phyloP scores from a whole-genome alignment of 2,113 vertebrate genomes.

The Candoia aspera region DNA sequence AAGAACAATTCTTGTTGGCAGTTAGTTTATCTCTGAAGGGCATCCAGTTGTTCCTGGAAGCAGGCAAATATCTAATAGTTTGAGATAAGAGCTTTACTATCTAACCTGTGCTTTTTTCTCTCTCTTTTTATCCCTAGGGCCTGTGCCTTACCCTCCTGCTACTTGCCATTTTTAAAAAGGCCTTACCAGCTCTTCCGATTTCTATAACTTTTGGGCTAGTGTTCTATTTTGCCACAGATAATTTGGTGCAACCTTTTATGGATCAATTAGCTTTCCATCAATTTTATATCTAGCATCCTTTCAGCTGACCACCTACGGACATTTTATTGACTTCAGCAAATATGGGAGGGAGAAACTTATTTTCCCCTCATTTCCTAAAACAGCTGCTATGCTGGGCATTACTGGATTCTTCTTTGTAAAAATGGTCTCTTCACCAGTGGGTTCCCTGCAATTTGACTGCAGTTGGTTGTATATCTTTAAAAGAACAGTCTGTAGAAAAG shows the following conservation, averaged over 20 bases:
- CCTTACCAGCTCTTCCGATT: constrained; percentile 96
- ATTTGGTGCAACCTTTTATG: constrained; percentile 96
- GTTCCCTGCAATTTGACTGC: constrained; percentile 45
- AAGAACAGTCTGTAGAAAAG: constrained; percentile 55
- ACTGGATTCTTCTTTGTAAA: constrained; percentile 56
- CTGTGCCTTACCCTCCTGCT: constrained; percentile 96
- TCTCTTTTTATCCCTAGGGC: constrained; percentile 76
- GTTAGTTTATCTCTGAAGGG: neutral
- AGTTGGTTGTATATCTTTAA: constrained; percentile 38
- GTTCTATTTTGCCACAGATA: constrained; percentile 99
- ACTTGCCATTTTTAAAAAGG: constrained; percentile 98
- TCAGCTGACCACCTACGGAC: constrained; percentile 52
- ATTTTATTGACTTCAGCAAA: constrained; percentile 67
- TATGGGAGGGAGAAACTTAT: constrained; percentile 46
- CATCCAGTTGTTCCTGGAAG: neutral
- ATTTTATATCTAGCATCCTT: constrained; percentile 91
- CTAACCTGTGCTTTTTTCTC: neutral
- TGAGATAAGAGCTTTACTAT: neutral
- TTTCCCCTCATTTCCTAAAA: constrained; percentile 61
- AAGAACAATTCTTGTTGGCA: neutral
- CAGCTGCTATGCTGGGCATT: constrained; percentile 58
- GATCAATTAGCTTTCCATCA: constrained; percentile 94
- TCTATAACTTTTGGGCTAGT: constrained; percentile 97
- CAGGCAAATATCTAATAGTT: neutral
- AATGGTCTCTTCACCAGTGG: constrained; percentile 41